phyloP scores from a whole-genome alignment of 2,113 vertebrate species.

The Herpetotheres cachinnans region DNA sequence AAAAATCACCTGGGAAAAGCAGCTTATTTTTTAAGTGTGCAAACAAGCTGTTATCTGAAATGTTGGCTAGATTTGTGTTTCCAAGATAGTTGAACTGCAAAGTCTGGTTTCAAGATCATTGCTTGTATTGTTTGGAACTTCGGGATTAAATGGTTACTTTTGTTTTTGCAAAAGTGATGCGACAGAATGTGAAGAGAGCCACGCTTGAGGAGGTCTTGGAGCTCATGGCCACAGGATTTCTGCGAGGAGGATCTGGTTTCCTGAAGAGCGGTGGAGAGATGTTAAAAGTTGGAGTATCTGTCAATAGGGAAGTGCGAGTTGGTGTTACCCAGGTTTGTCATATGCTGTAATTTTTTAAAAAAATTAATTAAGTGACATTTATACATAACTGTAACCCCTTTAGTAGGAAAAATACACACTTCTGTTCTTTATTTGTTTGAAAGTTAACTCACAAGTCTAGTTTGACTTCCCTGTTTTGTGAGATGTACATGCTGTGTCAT shows the following conservation, averaged over 20 bases:
- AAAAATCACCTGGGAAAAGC: not conserved
- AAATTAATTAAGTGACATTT: not conserved
- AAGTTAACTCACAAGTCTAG: not conserved
- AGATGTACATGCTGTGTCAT: not conserved
- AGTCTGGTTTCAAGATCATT: not conserved
- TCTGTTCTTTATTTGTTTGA: not conserved
- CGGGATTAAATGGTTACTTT: not conserved
- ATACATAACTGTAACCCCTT: not conserved
- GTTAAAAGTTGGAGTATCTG: conserved; percentile 95
- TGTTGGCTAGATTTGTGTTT: not conserved
- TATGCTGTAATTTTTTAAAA: not conserved
- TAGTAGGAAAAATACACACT: not conserved
- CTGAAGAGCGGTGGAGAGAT: conserved; percentile 97
- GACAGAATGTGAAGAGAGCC: conserved; percentile 95
- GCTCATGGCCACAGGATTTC: conserved; percentile 95
- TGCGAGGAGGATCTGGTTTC: conserved; percentile 95
- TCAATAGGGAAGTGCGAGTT: conserved; percentile 97
- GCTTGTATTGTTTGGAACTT: not conserved
- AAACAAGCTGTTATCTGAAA: not conserved
- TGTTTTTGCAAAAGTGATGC: conserved; percentile 85
- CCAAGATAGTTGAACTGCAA: not conserved
- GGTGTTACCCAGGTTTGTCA: conserved; percentile 94
- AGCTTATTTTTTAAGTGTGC: not conserved
- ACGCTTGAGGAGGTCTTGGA: conserved; percentile 96
- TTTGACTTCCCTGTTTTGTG: not conserved